phyloP scores from a whole-genome alignment of 2,888 invertebrate species.

The Diarsia rubi region DNA sequence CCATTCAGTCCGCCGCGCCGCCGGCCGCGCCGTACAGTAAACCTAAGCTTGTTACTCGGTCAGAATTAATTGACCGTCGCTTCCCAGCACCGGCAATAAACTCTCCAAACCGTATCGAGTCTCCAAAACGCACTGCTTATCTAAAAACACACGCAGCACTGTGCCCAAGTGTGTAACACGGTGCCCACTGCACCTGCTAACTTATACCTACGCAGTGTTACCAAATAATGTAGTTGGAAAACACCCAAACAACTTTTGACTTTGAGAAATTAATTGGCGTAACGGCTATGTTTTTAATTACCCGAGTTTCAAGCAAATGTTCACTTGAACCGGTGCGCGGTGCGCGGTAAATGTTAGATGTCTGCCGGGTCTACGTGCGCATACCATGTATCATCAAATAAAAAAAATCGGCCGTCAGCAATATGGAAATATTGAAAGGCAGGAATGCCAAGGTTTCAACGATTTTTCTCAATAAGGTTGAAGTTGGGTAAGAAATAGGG shows the following conservation, averaged over 20 bases:
- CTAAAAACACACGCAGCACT: slow-evolving; percentile 44
- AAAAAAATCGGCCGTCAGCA: not conserved
- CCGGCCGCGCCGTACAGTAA: slow-evolving; percentile 73
- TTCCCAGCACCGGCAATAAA: slow-evolving; percentile 77
- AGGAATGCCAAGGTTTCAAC: not conserved
- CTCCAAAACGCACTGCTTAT: slow-evolving; percentile 71
- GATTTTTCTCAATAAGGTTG: not conserved
- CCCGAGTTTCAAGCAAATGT: slow-evolving; percentile 74
- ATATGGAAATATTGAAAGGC: not conserved
- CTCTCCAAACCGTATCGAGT: slow-evolving; percentile 80
- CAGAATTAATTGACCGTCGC: slow-evolving; percentile 82
- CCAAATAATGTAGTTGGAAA: slow-evolving; percentile 68
- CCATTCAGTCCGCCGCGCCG: slow-evolving; percentile 64
- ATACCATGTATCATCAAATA: not conserved
- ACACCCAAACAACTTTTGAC: slow-evolving; percentile 80
- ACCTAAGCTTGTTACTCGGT: slow-evolving; percentile 78
- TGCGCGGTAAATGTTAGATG: slow-evolving; percentile 49
- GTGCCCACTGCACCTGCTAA: slow-evolving; percentile 8
- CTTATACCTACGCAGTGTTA: slow-evolving; percentile 54
- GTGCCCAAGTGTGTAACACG: slow-evolving; percentile 51
- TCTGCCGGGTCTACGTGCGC: slow-evolving; percentile 33
- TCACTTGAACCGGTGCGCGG: slow-evolving; percentile 59
- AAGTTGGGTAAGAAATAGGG: not conserved
- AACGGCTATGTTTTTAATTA: slow-evolving; percentile 86
- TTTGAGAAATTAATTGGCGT: slow-evolving; percentile 90